Evolutionary conservation across 2,113 vertebrate species (phyloP), one percentile per base, ranked within the genome.

Genomic region (Porphyrio hochstetteri): DNA sequence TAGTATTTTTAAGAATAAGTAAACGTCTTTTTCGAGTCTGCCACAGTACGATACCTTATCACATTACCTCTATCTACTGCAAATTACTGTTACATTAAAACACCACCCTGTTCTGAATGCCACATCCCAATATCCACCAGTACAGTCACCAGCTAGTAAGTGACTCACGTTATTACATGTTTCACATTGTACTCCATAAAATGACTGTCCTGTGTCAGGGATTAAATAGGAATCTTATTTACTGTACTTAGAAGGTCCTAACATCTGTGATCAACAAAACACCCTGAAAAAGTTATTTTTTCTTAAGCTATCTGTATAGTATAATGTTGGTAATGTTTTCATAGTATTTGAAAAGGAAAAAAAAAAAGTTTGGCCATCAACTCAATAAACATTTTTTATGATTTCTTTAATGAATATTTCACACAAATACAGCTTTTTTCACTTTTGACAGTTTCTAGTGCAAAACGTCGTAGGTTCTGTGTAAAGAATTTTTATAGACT

Each of bases 161-260:
- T 71, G 46, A 3, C 16, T 59, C 44, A n/a, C 21, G 5, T 10
- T 19, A 4, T 40, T 36, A 11, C 0, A 0, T 44, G 9, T 28
- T 87, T 63, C 16, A 55, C 35, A 5, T 69, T 92, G 10, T 69
- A 75, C 13, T 64, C 28, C 27, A 28, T 25, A 61, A 44, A 77
- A 40, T 50, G 8, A 70, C 53, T 69, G 3, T 69, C 17, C 53
- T 44, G 4, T 78, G 27, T 50, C 53, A 52, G 28, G 2, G 5
- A 63, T 44, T 24, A 59, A 87, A 55, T 6, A 55, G 2, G 10
- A n/a, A 44, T 84, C 57, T 81, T 91, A 57, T 4, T 50, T 27
- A 11, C 3, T 80, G 7, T 13, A 21, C 35, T 17, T 44, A 40
- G 27, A 75, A 77, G 15, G 35, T 61, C 7, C 9, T 15, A 77